These are phyloP conservation scores for Trisateles emortualis DNA, from an alignment of 2,888 invertebrate species.

Conservation along the genomic window DNA sequence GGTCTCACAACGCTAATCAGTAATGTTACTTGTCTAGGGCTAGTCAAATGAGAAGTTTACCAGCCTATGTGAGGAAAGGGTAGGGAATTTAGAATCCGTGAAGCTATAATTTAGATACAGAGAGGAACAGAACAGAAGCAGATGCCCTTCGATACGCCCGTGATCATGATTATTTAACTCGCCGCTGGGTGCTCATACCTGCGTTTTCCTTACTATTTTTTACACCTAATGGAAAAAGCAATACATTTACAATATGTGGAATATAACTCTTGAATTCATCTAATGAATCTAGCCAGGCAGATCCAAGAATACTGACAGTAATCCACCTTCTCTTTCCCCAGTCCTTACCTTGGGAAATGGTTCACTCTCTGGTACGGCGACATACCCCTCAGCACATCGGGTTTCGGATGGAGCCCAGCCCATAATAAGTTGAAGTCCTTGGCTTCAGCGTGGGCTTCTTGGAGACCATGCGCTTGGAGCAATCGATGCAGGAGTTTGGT, in stretches of 20 bases:
- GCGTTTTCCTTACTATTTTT: not conserved
- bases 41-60: too few species aligned
- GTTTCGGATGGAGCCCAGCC: conserved; percentile 97
- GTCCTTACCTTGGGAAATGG: conserved; percentile 94
- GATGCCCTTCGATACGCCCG: too few species aligned
- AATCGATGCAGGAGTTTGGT: conserved; percentile 92
- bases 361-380: conserved; percentile 97
- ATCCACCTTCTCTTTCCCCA: conserved; percentile 18
- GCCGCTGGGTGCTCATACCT: too few species aligned
- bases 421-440: conserved; percentile 95
- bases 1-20: too few species aligned
- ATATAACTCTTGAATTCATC: not conserved
- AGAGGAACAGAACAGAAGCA: too few species aligned
- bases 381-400: conserved; percentile 93
- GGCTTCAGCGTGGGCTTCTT: conserved; percentile 86
- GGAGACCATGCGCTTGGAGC: conserved; percentile 92
- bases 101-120: too few species aligned
- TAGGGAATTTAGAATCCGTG: too few species aligned
- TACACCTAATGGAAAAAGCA: not conserved
- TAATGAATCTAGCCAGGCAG: conserved; percentile 1
- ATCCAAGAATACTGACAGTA: conserved; percentile 47
- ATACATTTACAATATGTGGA: not conserved
- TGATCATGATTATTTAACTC: too few species aligned
- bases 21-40: too few species aligned
- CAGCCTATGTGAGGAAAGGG: too few species aligned